phyloP scores from a whole-genome alignment of 2,113 vertebrate species.

The Heptranchias perlo region DNA sequence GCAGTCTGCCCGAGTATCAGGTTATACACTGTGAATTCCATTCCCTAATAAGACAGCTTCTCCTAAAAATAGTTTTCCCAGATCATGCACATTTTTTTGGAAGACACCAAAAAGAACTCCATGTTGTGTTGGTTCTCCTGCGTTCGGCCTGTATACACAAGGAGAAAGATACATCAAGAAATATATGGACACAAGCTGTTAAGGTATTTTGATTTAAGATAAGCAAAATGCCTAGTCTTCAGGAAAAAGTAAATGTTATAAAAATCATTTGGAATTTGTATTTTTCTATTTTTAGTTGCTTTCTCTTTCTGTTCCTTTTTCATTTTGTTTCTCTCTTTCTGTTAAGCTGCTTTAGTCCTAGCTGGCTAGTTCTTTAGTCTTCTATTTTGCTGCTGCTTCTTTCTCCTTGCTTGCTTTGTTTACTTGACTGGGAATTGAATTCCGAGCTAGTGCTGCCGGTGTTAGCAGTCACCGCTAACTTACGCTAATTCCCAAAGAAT shows the following conservation, averaged over 20 bases:
- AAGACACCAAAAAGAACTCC: not conserved
- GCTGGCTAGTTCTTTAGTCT: not conserved
- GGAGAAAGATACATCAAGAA: not conserved
- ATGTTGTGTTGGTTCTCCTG: not conserved
- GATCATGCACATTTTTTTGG: not conserved
- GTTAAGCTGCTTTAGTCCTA: not conserved
- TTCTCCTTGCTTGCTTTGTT: not conserved
- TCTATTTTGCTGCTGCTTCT: not conserved
- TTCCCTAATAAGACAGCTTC: not conserved
- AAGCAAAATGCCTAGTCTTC: conserved; percentile 1
- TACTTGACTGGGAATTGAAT: not conserved
- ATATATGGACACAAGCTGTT: conserved; percentile 21
- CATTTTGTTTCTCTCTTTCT: not conserved
- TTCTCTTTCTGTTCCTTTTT: not conserved
- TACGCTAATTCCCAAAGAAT: not conserved
- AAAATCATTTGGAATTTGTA: not conserved
- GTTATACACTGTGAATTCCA: conserved; percentile 1
- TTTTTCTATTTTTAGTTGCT: not conserved
- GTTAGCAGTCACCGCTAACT: not conserved
- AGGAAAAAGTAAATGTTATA: not conserved
- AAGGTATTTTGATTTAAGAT: conserved; percentile 23
- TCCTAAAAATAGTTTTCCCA: not conserved
- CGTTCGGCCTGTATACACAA: not conserved
- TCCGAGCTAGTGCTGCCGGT: not conserved
- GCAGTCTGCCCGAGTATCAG: not conserved